Evolutionary conservation across 2,797 vertebrate genomes (phyloP), one percentile per base, ranked within the genome.

Genomic region (Limosa lapponica): DNA sequence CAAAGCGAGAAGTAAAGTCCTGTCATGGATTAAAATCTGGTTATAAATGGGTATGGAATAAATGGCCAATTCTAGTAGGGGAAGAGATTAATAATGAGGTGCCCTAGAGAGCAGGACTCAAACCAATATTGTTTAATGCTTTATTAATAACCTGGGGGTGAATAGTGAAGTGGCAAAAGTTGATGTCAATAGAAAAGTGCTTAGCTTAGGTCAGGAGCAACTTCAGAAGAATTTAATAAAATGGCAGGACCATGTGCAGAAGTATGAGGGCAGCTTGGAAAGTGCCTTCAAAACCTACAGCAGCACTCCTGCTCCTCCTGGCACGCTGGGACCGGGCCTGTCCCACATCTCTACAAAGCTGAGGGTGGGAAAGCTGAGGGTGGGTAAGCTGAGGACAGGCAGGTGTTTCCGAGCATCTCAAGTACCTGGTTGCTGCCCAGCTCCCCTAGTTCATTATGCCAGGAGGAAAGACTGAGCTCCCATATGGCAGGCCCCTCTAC

Each of bases 1-100:
- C 87, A 93, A 95, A 96, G 92, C 95, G 93, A 97, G 93, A 97
- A 92, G 95, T 96, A 97, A 98, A 97, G 91, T 89, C 86, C 95
- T 96, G 92, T 96, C 95, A 96, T 90, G 71, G 95, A 94, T 96
- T 96, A 94, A 96, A 96, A 97, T 84, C 71, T 92, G 79, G 84
- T 96, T 94, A 92, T 96, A 95, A 97, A 95, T 95, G 82, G 79
- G 61, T 78, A 62, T 87, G 67, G 75, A 97, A 97, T 97, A 97
- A 98, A 97, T 96, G 94, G 82, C 75, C 93, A 89, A 44, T 93
- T 96, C 93, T 96, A 96, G 54, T 57, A 65, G 52, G 90, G 89
- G 96, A 92, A 89, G 78, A 96, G 94, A 97, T 97, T 98, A 97
- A 97, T 97, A 89, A 91, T 87, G 93, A 96, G 82, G 71, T 87